These are phyloP conservation scores for Doryteuthis pealeii DNA, from an alignment of 1,140 invertebrate genomes.

Conservation along the genomic window DNA sequence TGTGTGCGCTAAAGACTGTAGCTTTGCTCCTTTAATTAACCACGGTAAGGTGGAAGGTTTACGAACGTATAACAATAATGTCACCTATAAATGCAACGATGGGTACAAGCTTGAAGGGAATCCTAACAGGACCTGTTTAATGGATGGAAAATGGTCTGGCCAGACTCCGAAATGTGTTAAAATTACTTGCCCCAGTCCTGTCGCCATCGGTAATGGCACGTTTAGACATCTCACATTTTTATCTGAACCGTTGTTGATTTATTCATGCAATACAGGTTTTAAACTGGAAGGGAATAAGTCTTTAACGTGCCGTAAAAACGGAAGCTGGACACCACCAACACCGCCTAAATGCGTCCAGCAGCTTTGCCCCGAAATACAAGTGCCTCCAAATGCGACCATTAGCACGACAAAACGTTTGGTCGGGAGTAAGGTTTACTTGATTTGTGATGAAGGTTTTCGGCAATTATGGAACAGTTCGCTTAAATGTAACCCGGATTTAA, in stretches of 20 bases:
- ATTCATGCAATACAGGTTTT: slow-evolving; percentile 21
- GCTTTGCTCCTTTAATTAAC: slow-evolving; percentile 70
- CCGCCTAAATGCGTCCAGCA: slow-evolving; percentile 25
- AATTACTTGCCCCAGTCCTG: slow-evolving; percentile 16
- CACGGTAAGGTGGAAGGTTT: slow-evolving; percentile 83
- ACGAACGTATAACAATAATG: background rate
- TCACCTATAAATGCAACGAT: slow-evolving; percentile 38
- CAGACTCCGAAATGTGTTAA: slow-evolving; percentile 64
- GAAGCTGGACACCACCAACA: slow-evolving; percentile 17
- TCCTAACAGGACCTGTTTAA: slow-evolving; percentile 41
- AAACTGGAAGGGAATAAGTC: slow-evolving; percentile 15
- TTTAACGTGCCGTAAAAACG: slow-evolving; percentile 12
- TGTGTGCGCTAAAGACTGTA: slow-evolving; percentile 64
- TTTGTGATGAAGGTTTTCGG: slow-evolving; percentile 30
- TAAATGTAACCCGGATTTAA: slow-evolving; percentile 21
- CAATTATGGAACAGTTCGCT: slow-evolving; percentile 18
- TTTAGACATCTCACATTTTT: background rate
- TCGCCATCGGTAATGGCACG: slow-evolving; percentile 1
- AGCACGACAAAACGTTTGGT: background rate
- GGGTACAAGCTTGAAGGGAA: slow-evolving; percentile 49
- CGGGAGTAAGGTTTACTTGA: background rate
- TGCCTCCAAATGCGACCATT: slow-evolving; percentile 23
- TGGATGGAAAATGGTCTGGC: slow-evolving; percentile 51
- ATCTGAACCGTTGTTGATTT: slow-evolving; percentile 8
- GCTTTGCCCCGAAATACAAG: slow-evolving; percentile 20